Percentiles rank a stretch among this genome's conserved stretches.
These are phyloP conservation scores for Sternotherus odoratus DNA, from an alignment of 2,797 vertebrate genomes.

Conservation along the genomic window DNA sequence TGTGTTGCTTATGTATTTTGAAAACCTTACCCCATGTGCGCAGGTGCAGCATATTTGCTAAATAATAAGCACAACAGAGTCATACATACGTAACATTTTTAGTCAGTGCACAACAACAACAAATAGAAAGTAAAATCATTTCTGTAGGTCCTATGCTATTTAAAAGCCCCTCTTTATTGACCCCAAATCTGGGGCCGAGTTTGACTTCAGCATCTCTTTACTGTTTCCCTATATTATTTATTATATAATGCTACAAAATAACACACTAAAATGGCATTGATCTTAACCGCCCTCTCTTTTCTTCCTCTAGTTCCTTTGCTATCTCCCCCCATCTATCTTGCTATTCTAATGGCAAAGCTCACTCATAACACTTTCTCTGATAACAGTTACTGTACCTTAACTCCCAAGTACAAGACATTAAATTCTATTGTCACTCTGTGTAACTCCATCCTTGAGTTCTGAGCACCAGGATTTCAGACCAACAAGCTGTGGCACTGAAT, in stretches of 20 bases:
- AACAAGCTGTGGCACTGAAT: not conserved
- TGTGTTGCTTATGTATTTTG: not conserved
- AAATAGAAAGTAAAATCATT: not conserved
- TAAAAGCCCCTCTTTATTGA: not conserved
- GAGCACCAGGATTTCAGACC: not conserved
- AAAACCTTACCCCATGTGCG: not conserved
- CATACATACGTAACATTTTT: fast-evolving
- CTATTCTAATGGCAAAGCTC: not conserved
- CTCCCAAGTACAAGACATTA: conserved; percentile 7
- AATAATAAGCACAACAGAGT: not conserved
- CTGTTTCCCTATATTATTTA: not conserved
- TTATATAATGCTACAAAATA: not conserved
- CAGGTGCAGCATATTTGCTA: fast-evolving
- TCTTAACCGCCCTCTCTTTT: fast-evolving
- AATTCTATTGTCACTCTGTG: conserved; percentile 17
- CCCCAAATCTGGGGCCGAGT: not conserved
- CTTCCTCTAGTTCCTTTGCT: not conserved
- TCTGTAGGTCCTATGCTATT: not conserved
- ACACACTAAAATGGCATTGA: not conserved
- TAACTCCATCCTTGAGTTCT: conserved; percentile 28
- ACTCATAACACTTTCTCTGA: not conserved
- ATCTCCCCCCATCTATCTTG: not conserved
- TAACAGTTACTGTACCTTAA: conserved; percentile 5
- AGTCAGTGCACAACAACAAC: not conserved
- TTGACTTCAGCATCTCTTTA: not conserved